Evolutionary conservation across 1,140 invertebrate genomes (phyloP), one percentile per base, ranked within the genome.

Genomic region (Drosophila quadrilineata): DNA sequence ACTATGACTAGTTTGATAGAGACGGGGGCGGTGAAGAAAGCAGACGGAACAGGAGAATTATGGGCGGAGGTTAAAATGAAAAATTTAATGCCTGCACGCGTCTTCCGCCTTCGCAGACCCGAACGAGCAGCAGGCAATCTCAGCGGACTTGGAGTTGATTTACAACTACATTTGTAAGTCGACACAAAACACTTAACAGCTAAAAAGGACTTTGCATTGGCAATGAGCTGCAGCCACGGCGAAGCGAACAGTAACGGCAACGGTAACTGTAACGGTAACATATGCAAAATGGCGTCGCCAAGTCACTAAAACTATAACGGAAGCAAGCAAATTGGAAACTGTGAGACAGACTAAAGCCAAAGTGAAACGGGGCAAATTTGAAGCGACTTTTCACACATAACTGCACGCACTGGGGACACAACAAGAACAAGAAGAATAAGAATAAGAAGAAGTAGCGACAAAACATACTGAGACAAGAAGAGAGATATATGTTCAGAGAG

Each of bases 101-200:
- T 40, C 36, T 2, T 3, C 12, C 6, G 17, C 31, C 14, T 3
- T 28, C 10, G 8, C 3, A 9, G 38, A 2, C 6, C 19, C 17
- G n/a, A 19, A 41, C n/a, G n/a, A n/a, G n/a, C n/a, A n/a, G 29
- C 29, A 36, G 14, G 24, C 24, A 14, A 2, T 16, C 28, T 26
- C 22, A 3, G 16, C 8, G 29, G 62, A 49, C 63, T 65, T 65
- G 14, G 41, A 60, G 50, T 59, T 82, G 69, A 84, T 73, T 82
- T 84, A 63, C 69, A 74, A 58, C 73, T 71, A 85, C 74, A 82
- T 84, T 82, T 67, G 77, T 84, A 73, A 85, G 70, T 62, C 59
- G 79, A 84, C 69, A 67, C 79, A 77, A 74, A 84, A 77, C 77
- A 84, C 77, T 84, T 85, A 84, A 77, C 79, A 77, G 77, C 79